A percentile compares a stretch with the other conserved stretches of the same genome.
Conservation (phyloP, 2,113 vertebrate genomes). For the Triplophysa siluroides region DNA sequence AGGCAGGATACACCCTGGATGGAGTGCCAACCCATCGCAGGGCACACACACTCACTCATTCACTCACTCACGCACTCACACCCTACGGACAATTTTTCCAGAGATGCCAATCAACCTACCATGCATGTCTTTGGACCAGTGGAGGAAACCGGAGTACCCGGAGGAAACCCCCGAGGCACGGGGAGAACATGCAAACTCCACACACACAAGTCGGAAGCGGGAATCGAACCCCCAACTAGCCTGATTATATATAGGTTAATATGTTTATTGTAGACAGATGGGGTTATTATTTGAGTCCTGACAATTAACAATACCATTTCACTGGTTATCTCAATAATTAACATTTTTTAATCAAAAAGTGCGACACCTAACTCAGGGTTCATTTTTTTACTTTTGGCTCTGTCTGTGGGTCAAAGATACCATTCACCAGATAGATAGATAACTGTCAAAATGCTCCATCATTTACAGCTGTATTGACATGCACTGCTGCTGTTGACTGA, state of each 20-base stretch:
- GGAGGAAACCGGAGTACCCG: too few species aligned
- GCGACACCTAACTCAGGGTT: not conserved
- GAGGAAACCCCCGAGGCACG: too few species aligned
- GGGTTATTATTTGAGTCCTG: conserved; percentile 16
- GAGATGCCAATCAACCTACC: too few species aligned
- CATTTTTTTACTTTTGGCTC: not conserved
- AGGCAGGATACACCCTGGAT: too few species aligned
- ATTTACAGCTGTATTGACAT: conserved; percentile 18
- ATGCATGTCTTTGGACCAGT: too few species aligned
- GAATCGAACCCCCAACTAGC: too few species aligned
- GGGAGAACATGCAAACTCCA: too few species aligned
- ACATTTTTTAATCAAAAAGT: not conserved
- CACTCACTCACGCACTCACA: too few species aligned
- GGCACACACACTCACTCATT: too few species aligned
- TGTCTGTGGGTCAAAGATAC: conserved; percentile 4
- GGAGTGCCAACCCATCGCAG: too few species aligned
- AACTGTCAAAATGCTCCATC: conserved; percentile 27
- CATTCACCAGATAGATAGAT: conserved; percentile 19
- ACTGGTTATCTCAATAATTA: conserved; percentile 1
- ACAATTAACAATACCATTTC: conserved; percentile 5
- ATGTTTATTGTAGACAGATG: conserved; percentile 30
- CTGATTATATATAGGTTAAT: conserved; percentile 4
- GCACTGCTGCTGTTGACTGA: conserved; percentile 16
- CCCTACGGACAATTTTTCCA: too few species aligned
- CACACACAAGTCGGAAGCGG: too few species aligned